Evolutionary conservation across 2,888 invertebrate species (phyloP).

Genomic region (Lycocerus yunnanus): DNA sequence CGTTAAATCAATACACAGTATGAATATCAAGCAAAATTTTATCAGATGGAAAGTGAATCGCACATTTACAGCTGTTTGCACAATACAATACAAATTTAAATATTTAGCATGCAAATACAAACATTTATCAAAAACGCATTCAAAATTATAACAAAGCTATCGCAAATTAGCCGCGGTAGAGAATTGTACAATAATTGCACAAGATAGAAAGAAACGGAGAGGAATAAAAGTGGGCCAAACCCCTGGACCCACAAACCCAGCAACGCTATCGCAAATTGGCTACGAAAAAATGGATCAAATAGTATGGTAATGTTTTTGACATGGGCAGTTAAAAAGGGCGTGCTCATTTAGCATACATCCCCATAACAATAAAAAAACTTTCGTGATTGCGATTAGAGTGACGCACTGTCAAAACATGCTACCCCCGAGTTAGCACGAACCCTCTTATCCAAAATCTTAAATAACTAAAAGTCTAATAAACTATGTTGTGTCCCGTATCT

Average conservation of each 20-base stretch:
- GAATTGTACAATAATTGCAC: too few species aligned
- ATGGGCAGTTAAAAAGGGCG: conserved; percentile 15
- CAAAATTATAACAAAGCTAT: background rate
- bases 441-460: conserved; percentile 42
- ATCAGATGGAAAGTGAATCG: conserved; percentile 36
- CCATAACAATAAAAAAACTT: conserved; percentile 33
- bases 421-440: conserved; percentile 32
- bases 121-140: background rate
- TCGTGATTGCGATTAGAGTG: conserved; percentile 46
- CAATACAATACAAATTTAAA: conserved; percentile 26
- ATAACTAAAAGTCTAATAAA: conserved; percentile 42
- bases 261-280: background rate
- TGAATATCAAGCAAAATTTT: conserved; percentile 43
- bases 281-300: background rate
- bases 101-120: conserved; percentile 20
- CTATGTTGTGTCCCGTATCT: conserved; percentile 35
- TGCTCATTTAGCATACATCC: conserved; percentile 30
- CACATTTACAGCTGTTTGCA: conserved; percentile 31
- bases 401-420: conserved; percentile 49
- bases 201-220: too few species aligned
- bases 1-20: conserved; percentile 44
- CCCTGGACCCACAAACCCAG: too few species aligned
- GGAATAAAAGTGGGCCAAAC: too few species aligned
- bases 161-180: background rate
- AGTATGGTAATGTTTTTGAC: background rate